Conservation (phyloP, 2,888 invertebrate species). For the Oligia fasciuncula region DNA sequence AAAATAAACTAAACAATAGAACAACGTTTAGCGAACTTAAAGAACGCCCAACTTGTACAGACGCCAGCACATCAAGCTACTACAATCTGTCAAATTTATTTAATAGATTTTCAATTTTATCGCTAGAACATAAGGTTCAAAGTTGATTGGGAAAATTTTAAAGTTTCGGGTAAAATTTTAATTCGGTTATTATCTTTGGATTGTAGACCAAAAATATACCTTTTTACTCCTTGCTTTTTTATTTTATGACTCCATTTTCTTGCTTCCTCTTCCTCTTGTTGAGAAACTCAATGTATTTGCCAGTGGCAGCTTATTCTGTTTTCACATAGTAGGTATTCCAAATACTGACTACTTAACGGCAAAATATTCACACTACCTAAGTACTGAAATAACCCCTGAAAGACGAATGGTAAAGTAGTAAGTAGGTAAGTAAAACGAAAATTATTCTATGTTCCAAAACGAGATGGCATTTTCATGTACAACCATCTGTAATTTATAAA, state of each 20-base stretch:
- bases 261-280: neutral
- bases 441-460: conserved; percentile 57
- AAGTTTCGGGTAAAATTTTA: conserved; percentile 7
- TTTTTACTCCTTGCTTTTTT: conserved; percentile 22
- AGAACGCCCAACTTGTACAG: conserved; percentile 41
- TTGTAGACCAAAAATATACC: conserved; percentile 29
- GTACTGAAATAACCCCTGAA: conserved; percentile 33
- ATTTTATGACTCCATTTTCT: neutral
- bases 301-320: neutral
- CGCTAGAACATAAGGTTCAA: too few species aligned
- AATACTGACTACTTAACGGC: neutral
- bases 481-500: conserved; percentile 27
- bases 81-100: too few species aligned
- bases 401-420: conserved; percentile 27
- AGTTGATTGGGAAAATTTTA: too few species aligned
- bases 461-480: conserved; percentile 58
- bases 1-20: conserved; percentile 64
- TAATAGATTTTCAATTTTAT: too few species aligned
- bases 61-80: too few species aligned
- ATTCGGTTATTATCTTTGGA: conserved; percentile 57
- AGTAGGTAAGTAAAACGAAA: conserved; percentile 46
- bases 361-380: conserved; percentile 4
- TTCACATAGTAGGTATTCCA: neutral
- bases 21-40: conserved; percentile 50
- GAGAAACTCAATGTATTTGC: neutral